These are phyloP conservation scores for Microplitis deprimator DNA, from an alignment of 2,888 invertebrate species.

Conservation along the genomic window DNA sequence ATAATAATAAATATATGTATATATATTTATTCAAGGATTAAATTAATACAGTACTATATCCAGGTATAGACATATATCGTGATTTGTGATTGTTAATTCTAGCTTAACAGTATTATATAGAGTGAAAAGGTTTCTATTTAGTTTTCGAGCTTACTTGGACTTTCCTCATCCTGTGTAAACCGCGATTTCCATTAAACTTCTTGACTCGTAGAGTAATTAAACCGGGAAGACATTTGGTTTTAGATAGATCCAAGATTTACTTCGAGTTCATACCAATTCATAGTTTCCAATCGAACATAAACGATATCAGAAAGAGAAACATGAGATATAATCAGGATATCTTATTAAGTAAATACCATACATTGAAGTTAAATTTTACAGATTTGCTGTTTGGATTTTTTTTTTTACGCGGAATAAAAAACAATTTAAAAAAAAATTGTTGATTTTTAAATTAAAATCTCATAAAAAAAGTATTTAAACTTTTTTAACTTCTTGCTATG, in stretches of 20 bases:
- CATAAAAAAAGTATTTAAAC: too few species aligned
- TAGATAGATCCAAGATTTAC: constrained; percentile 29
- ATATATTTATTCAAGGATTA: too few species aligned
- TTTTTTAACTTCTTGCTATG: too few species aligned
- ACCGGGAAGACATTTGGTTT: constrained; percentile 43
- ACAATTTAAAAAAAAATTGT: too few species aligned
- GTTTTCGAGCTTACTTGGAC: constrained; percentile 34
- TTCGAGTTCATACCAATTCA: background rate
- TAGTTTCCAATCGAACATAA: constrained; percentile 31
- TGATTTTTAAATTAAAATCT: too few species aligned
- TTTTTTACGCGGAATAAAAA: too few species aligned
- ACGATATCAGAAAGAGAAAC: constrained; percentile 15
- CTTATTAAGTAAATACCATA: background rate
- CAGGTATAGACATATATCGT: too few species aligned
- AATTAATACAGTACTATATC: too few species aligned
- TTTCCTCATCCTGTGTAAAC: constrained; percentile 48
- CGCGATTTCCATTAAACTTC: constrained; percentile 51
- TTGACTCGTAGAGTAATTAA: constrained; percentile 51
- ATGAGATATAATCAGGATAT: background rate
- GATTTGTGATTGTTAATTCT: too few species aligned
- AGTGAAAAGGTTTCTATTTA: constrained; percentile 14
- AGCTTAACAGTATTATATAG: too few species aligned
- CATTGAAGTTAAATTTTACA: background rate
- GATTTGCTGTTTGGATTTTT: background rate
- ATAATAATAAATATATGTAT: too few species aligned